These are phyloP conservation scores for Bettongia penicillata DNA, from an alignment of 2,113 vertebrate species.

Conservation along the genomic window DNA sequence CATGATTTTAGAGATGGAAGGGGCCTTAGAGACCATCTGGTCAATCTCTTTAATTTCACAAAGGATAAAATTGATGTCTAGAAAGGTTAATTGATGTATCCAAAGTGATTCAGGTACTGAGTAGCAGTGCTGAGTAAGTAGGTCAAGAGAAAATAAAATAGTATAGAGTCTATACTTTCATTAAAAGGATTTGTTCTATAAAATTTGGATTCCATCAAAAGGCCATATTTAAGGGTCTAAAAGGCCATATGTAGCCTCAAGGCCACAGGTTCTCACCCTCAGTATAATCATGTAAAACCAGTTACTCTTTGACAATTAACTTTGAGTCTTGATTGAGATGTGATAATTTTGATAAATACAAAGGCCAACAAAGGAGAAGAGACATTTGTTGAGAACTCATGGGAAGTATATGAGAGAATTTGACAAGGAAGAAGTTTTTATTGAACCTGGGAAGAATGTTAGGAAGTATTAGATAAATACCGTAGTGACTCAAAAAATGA, in stretches of 20 bases:
- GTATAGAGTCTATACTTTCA: too few species aligned
- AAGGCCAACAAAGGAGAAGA: conserved; percentile 4
- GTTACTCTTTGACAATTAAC: not conserved
- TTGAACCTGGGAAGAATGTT: conserved; percentile 56
- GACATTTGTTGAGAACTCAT: conserved; percentile 48
- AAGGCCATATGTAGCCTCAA: too few species aligned
- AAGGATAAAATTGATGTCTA: not conserved
- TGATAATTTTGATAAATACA: not conserved
- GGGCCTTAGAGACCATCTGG: not conserved
- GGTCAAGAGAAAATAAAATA: too few species aligned
- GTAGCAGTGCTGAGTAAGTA: too few species aligned
- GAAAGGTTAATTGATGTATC: not conserved
- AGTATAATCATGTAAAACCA: not conserved
- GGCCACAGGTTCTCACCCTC: too few species aligned
- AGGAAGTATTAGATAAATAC: conserved; percentile 49
- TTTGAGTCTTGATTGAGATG: not conserved
- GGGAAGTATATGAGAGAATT: conserved; percentile 28
- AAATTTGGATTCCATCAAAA: too few species aligned
- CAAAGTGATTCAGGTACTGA: too few species aligned
- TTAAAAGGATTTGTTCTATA: too few species aligned
- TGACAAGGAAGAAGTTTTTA: conserved; percentile 48
- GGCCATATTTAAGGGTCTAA: too few species aligned
- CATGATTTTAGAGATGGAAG: not conserved
- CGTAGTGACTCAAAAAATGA: conserved; percentile 45
- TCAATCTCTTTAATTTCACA: not conserved